Evolutionary conservation across 2,113 vertebrate species (phyloP).

Genomic region (Podocnemis expansa): DNA sequence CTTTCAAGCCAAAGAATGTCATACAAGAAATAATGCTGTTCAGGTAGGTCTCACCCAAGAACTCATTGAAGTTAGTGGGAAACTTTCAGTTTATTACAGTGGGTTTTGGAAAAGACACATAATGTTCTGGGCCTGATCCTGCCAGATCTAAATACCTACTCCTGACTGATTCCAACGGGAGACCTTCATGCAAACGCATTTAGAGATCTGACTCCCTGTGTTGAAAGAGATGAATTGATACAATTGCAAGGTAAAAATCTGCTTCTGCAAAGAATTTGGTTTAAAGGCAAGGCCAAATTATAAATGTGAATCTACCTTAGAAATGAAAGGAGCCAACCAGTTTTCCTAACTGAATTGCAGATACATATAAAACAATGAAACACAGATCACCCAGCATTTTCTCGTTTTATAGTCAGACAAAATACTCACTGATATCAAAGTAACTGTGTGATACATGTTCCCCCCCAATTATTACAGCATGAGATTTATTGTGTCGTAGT

Average conservation of each 20-base stretch:
- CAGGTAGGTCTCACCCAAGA: conserved; percentile 15
- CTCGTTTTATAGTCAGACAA: background rate
- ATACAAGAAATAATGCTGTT: conserved; percentile 1
- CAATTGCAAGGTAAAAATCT: conserved; percentile 16
- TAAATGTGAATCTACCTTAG: background rate
- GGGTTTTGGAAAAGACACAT: conserved; percentile 16
- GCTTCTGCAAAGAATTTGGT: conserved; percentile 10
- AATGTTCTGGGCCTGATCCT: background rate
- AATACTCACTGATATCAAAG: background rate
- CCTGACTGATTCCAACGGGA: conserved; percentile 3
- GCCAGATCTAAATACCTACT: background rate
- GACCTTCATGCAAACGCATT: background rate
- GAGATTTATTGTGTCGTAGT: background rate
- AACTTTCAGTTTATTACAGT: background rate
- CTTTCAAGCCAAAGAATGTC: background rate
- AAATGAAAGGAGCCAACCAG: background rate
- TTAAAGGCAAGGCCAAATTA: background rate
- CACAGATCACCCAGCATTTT: background rate
- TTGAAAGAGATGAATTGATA: conserved; percentile 3
- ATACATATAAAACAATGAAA: background rate
- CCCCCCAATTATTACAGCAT: background rate
- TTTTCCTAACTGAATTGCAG: background rate
- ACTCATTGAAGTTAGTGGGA: background rate
- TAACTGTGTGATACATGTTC: background rate
- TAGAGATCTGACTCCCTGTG: background rate